A percentile compares a stretch with the other conserved stretches of the same genome.
Evolutionary conservation across 2,888 invertebrate species (phyloP).

Genomic region (Leptinotarsa haldemani): DNA sequence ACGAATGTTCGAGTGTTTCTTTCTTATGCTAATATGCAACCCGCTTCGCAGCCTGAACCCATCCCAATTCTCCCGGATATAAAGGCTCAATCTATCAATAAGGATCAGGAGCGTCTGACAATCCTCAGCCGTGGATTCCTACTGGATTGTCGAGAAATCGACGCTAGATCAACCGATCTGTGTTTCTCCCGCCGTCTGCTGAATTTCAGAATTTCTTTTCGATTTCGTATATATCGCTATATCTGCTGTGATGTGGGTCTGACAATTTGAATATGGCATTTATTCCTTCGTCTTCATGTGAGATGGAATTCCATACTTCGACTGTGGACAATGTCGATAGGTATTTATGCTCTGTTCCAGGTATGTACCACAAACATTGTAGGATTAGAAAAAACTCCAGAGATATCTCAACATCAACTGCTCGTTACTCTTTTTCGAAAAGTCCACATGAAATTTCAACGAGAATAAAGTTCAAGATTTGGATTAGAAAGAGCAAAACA

Average conservation of each 20-base stretch:
- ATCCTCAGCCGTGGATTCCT: conserved; percentile 60
- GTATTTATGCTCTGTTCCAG: background rate
- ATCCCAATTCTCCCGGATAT: conserved; percentile 19
- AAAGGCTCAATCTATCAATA: conserved; percentile 61
- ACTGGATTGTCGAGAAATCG: conserved; percentile 60
- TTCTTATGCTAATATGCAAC: conserved; percentile 57
- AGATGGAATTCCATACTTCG: conserved; percentile 3
- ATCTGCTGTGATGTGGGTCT: conserved; percentile 56
- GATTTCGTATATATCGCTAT: conserved; percentile 45
- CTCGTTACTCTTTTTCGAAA: too few species aligned
- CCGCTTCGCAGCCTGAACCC: conserved; percentile 45
- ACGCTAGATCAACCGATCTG: conserved; percentile 53
- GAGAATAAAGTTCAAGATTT: too few species aligned
- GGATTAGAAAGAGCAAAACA: too few species aligned
- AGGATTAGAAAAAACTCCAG: too few species aligned
- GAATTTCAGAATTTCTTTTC: conserved; percentile 43
- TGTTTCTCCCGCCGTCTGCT: conserved; percentile 49
- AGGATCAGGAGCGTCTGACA: conserved; percentile 60
- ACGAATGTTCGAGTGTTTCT: conserved; percentile 46
- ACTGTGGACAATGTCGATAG: background rate
- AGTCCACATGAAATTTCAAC: too few species aligned
- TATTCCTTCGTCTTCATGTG: conserved; percentile 2
- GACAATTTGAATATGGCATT: conserved; percentile 46
- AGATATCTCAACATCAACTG: too few species aligned
- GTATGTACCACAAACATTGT: background rate